These are phyloP conservation scores for Chaetogeoica ovagalla DNA, from an alignment of 2,888 invertebrate genomes.

Conservation along the genomic window DNA sequence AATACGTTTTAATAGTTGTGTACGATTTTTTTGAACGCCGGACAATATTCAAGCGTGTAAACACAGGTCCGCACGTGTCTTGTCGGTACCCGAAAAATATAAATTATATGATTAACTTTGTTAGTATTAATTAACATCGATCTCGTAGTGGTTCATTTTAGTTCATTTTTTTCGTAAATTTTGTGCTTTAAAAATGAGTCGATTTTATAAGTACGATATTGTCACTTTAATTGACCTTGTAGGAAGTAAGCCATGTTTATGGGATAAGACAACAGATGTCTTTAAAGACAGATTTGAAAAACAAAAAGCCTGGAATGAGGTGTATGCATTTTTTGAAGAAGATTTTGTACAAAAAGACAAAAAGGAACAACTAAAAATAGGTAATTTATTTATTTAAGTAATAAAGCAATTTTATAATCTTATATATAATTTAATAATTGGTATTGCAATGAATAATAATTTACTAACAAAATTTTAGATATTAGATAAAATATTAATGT, in stretches of 20 bases:
- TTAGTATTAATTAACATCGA: no score
- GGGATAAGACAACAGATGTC: constrained; percentile 3
- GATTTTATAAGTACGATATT: no score
- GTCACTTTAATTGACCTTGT: constrained; percentile 4
- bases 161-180: no score
- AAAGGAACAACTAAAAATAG: constrained; percentile 25
- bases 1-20: no score
- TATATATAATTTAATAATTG: constrained; percentile 1
- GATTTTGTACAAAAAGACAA: constrained; percentile 14
- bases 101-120: no score
- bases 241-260: constrained; percentile 1
- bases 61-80: no score
- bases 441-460: constrained; percentile 6
- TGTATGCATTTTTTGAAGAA: constrained; percentile 4
- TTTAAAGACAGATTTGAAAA: constrained; percentile 13
- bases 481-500: background rate
- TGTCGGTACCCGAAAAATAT: no score
- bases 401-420: background rate
- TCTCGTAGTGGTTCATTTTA: no score
- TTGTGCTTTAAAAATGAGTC: no score
- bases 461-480: background rate
- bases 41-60: no score
- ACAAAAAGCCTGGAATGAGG: constrained; percentile 8
- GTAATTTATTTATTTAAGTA: constrained; percentile 6
- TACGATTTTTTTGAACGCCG: no score